Conservation (phyloP, 2,113 vertebrate genomes). For the Tragelaphus strepsiceros region DNA sequence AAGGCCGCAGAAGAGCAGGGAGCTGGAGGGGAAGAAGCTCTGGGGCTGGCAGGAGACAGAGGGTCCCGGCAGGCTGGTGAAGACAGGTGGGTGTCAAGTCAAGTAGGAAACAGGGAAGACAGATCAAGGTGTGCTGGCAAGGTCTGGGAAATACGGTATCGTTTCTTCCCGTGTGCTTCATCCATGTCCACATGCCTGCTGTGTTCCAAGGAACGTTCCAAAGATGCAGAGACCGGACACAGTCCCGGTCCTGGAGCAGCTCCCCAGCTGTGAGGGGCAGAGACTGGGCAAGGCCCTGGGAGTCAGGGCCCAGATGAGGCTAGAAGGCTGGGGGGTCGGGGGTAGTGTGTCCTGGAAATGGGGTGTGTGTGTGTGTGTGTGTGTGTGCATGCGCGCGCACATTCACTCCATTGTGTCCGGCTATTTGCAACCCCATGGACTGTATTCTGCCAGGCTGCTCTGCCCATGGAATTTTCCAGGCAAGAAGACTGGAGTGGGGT, state of each 20-base stretch:
- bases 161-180: accelerated
- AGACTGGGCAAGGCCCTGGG: not conserved
- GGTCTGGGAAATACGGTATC: not conserved
- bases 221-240: not conserved
- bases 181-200: not conserved
- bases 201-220: not conserved
- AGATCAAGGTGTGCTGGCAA: not conserved
- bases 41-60: not conserved
- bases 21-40: not conserved
- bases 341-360: not conserved
- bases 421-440: not conserved
- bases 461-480: not conserved
- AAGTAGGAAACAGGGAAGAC: not conserved
- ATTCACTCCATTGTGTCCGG: accelerated
- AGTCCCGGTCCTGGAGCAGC: not conserved
- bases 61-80: not conserved
- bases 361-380: not conserved
- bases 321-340: not conserved
- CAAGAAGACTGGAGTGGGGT: not conserved
- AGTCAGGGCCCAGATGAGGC: not conserved
- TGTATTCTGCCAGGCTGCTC: not conserved
- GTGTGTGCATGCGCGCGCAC: accelerated
- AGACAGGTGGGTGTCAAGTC: not conserved
- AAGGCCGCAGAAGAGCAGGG: not conserved
- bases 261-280: not conserved